phyloP scores from a whole-genome alignment of 2,113 vertebrate genomes.

The Amblyopsis rosae region DNA sequence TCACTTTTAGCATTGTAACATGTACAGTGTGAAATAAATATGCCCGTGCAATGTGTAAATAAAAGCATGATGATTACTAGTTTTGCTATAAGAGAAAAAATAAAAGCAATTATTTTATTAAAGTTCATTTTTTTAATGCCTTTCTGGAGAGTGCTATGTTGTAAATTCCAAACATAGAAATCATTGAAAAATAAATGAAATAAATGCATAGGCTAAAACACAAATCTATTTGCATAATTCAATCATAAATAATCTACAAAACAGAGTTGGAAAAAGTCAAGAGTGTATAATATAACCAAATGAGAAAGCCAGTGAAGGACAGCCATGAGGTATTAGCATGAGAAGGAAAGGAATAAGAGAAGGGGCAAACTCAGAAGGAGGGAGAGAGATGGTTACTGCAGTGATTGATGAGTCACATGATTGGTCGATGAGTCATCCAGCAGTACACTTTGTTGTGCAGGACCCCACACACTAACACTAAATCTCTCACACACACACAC shows the following conservation, averaged over 20 bases:
- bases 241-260: conserved; percentile 6
- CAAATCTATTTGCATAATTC: conserved; percentile 1
- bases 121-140: conserved; percentile 80
- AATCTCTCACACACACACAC: neutral
- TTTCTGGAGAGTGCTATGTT: conserved; percentile 74
- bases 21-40: conserved; percentile 86
- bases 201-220: neutral
- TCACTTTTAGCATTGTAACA: conserved; percentile 84
- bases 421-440: conserved; percentile 82
- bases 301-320: conserved; percentile 2
- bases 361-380: conserved; percentile 44
- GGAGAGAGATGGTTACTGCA: conserved; percentile 70
- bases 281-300: conserved; percentile 9
- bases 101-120: conserved; percentile 87
- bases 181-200: conserved; percentile 2
- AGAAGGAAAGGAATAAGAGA: conserved; percentile 32
- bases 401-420: conserved; percentile 85
- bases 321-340: conserved; percentile 1
- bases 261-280: neutral
- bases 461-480: conserved; percentile 33
- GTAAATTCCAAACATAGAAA: conserved; percentile 33
- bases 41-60: conserved; percentile 84
- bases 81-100: conserved; percentile 84
- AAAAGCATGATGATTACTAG: conserved; percentile 85
- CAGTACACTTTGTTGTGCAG: conserved; percentile 77